A percentile compares a stretch with the other conserved stretches of the same genome.
Evolutionary conservation across 1,140 invertebrate species (phyloP).

Genomic region (Drosophila orena): DNA sequence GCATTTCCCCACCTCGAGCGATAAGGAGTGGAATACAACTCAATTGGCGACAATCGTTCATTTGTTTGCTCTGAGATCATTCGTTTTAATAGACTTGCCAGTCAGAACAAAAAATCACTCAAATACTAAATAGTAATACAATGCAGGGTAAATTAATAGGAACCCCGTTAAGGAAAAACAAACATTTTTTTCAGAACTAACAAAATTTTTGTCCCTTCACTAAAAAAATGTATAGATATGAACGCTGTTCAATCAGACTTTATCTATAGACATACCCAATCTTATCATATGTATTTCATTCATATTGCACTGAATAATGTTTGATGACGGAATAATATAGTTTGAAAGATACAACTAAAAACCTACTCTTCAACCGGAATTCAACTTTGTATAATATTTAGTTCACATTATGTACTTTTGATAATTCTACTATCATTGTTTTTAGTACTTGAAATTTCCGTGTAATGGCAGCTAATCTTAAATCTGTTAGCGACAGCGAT

Average conservation of each 20-base stretch:
- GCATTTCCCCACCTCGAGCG: conserved; percentile 24
- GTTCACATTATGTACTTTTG: background rate
- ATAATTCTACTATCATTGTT: background rate
- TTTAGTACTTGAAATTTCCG: background rate
- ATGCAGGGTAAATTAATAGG: conserved; percentile 3
- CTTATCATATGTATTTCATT: too few species aligned
- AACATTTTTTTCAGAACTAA: too few species aligned
- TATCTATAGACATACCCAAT: too few species aligned
- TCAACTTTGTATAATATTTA: too few species aligned
- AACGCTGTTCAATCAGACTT: background rate
- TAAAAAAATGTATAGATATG: background rate
- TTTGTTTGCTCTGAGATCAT: conserved; percentile 60
- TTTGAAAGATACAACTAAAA: too few species aligned
- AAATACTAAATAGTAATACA: conserved; percentile 3
- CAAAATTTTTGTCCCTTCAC: background rate
- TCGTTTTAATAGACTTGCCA: conserved; percentile 51
- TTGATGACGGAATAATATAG: too few species aligned
- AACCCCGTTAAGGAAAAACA: too few species aligned
- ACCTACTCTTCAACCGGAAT: too few species aligned
- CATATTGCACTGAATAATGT: too few species aligned
- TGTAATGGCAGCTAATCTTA: conserved; percentile 58
- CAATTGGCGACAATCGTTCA: conserved; percentile 62
- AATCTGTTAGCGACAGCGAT: conserved; percentile 59
- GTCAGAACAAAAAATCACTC: conserved; percentile 35
- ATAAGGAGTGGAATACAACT: conserved; percentile 53